Conservation (phyloP, 2,113 vertebrate species). For the Capreolus pygargus region DNA sequence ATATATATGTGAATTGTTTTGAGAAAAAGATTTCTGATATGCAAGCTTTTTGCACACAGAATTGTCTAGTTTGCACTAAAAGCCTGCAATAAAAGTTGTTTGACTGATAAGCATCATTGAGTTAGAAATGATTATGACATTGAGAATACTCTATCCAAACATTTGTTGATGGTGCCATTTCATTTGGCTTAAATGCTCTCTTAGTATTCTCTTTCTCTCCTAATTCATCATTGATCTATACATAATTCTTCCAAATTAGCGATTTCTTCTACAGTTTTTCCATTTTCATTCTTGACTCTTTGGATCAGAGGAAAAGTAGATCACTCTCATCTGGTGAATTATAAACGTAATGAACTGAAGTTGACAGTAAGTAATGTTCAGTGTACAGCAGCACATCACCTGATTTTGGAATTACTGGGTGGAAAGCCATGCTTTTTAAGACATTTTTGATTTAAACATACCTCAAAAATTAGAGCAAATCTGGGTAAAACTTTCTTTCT, state of each 20-base stretch:
- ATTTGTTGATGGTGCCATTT: conserved; percentile 42
- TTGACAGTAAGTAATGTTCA: neutral
- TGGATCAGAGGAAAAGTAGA: neutral
- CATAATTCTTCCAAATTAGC: neutral
- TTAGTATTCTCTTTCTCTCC: conserved; percentile 36
- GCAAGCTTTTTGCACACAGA: neutral
- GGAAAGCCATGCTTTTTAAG: neutral
- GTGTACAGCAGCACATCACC: neutral
- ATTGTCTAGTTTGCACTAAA: conserved; percentile 12
- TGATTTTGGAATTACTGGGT: neutral
- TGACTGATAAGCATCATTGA: conserved; percentile 68
- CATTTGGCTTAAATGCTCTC: conserved; percentile 49
- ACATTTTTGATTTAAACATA: neutral
- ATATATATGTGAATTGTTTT: neutral
- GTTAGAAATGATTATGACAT: conserved; percentile 64
- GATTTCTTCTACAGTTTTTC: neutral
- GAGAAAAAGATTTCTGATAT: neutral
- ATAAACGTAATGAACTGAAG: neutral
- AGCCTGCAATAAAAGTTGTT: conserved; percentile 63
- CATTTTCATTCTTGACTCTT: neutral
- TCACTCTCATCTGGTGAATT: neutral
- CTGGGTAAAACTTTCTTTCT: neutral
- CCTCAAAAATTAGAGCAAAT: neutral
- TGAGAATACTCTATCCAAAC: conserved; percentile 33
- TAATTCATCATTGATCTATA: neutral